A percentile compares a stretch with the other conserved stretches of the same genome.
phyloP scores from a whole-genome alignment of 2,888 invertebrate species.

The Caenorhabditis auriculariae region DNA sequence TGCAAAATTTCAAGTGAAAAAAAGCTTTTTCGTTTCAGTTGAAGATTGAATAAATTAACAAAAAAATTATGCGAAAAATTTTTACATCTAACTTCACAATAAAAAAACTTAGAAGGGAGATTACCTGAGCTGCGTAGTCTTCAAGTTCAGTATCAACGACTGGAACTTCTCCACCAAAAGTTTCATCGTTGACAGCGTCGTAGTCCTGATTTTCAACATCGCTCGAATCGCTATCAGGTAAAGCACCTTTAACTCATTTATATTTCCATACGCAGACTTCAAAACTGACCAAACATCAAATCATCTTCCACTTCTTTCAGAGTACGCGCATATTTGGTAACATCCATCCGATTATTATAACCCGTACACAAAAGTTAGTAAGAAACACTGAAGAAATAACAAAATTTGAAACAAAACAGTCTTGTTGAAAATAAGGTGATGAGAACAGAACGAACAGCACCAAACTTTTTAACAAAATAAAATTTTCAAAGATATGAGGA shows the following conservation, averaged over 20 bases:
- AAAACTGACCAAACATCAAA: conserved; percentile 23
- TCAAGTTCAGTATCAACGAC: conserved; percentile 41
- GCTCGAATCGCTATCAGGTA: not conserved
- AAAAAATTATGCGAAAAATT: too few relatives aligned
- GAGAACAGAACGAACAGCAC: too few relatives aligned
- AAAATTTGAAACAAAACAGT: too few relatives aligned
- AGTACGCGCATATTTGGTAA: conserved; percentile 22
- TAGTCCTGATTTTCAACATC: conserved; percentile 27
- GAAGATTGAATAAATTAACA: too few relatives aligned
- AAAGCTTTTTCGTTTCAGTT: too few relatives aligned
- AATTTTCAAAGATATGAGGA: not conserved
- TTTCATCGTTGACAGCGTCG: conserved; percentile 61
- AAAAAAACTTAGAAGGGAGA: too few relatives aligned
- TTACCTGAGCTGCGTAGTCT: conserved; percentile 47
- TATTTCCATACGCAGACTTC: not conserved
- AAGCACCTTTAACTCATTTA: conserved; percentile 3
- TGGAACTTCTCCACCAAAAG: conserved; percentile 50
- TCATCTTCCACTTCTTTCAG: conserved; percentile 28
- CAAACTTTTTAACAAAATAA: not conserved
- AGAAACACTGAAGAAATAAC: too few relatives aligned
- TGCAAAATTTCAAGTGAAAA: not conserved
- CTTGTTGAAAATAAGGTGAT: too few relatives aligned
- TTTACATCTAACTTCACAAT: too few relatives aligned
- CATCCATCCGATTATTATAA: conserved; percentile 23
- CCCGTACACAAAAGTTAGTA: too few relatives aligned